These are phyloP conservation scores for Drosophila limbata DNA, from an alignment of 2,888 invertebrate genomes.

Conservation along the genomic window DNA sequence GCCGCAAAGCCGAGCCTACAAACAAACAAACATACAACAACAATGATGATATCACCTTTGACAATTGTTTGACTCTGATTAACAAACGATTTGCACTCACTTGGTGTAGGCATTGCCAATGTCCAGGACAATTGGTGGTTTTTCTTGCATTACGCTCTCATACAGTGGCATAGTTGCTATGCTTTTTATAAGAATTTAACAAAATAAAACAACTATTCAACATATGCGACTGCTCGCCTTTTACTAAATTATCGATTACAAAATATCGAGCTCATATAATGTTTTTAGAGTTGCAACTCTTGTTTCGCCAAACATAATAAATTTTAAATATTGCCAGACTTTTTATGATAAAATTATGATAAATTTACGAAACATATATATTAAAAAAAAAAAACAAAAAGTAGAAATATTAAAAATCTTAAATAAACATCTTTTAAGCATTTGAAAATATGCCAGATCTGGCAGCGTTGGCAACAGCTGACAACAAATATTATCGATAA, in stretches of 20 bases:
- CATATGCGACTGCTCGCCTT: constrained; percentile 66
- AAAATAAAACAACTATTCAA: constrained; percentile 12
- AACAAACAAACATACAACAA: constrained; percentile 14
- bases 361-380: too few relatives aligned
- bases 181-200: background rate
- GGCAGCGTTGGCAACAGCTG: constrained; percentile 28
- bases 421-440: too few relatives aligned
- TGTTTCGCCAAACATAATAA: too few relatives aligned
- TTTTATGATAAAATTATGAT: too few relatives aligned
- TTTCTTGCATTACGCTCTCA: constrained; percentile 94
- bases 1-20: constrained; percentile 96
- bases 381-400: too few relatives aligned
- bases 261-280: constrained; percentile 65
- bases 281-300: too few relatives aligned
- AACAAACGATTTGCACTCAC: constrained; percentile 86
- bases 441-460: too few relatives aligned
- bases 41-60: constrained; percentile 63
- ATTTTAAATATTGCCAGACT: too few relatives aligned
- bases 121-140: constrained; percentile 95
- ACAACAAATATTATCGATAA: background rate
- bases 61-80: background rate
- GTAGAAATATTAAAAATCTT: too few relatives aligned
- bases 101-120: constrained; percentile 96
- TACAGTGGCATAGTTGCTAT: constrained; percentile 89
- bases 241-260: constrained; percentile 66